Conservation (phyloP, 1,140 invertebrate species). For the Sitophilus oryzae region DNA sequence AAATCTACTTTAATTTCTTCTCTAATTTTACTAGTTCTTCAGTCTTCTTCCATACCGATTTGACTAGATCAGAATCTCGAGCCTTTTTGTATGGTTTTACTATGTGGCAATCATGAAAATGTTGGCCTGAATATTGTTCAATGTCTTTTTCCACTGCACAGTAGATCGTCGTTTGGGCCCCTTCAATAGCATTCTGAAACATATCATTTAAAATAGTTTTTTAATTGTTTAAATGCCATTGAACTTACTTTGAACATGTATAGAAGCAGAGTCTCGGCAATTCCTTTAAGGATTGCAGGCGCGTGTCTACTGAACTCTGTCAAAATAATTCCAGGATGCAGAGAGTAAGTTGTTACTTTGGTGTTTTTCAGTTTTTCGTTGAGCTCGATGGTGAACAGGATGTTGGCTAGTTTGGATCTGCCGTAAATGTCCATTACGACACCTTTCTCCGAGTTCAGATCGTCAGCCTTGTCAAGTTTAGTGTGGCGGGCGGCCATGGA, state of each 20-base stretch:
- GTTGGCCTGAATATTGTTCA: slow-evolving; percentile 48
- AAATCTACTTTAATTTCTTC: no score
- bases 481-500: slow-evolving; percentile 47
- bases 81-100: slow-evolving; percentile 1
- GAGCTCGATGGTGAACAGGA: slow-evolving; percentile 76
- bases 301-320: slow-evolving; percentile 12
- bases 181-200: slow-evolving; percentile 3
- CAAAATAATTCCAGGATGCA: slow-evolving; percentile 65
- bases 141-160: slow-evolving; percentile 36
- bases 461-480: slow-evolving; percentile 32
- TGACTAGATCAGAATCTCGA: background rate
- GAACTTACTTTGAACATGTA: slow-evolving; percentile 43
- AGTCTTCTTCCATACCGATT: slow-evolving; percentile 1
- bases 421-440: slow-evolving; percentile 43
- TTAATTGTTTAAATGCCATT: no score
- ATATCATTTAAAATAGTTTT: no score
- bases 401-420: slow-evolving; percentile 70
- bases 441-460: background rate
- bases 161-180: slow-evolving; percentile 7
- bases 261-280: background rate
- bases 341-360: slow-evolving; percentile 70
- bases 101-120: slow-evolving; percentile 50
- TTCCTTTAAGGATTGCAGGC: background rate
- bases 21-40: slow-evolving; percentile 1
- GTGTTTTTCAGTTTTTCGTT: slow-evolving; percentile 66